Conservation (phyloP, 2,113 vertebrate genomes). For the Ceyx cyanopectus region DNA sequence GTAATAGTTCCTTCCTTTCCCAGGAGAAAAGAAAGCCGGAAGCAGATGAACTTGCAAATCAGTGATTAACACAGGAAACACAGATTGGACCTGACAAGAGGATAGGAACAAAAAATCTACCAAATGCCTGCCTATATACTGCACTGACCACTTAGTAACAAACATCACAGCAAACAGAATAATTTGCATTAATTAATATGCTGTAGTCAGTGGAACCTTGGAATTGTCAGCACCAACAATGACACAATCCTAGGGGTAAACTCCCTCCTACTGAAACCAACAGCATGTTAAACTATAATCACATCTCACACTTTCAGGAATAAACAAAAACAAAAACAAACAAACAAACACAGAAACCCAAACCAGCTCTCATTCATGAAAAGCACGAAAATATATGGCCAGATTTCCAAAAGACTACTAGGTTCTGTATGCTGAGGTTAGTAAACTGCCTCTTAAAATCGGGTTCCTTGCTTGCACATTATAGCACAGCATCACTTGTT, state of each 20-base stretch:
- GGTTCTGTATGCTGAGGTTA: background rate
- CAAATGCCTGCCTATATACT: background rate
- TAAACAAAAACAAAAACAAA: background rate
- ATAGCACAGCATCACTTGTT: background rate
- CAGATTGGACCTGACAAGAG: conserved; percentile 28
- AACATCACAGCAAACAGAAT: background rate
- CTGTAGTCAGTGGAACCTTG: background rate
- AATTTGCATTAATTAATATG: background rate
- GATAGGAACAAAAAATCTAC: background rate
- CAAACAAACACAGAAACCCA: too few relatives aligned
- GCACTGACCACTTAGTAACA: background rate
- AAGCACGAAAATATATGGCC: background rate
- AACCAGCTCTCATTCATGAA: background rate
- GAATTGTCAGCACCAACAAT: background rate
- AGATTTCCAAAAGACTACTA: background rate
- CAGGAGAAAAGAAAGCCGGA: conserved; percentile 30
- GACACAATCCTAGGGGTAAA: background rate
- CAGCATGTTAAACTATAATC: background rate
- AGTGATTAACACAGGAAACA: conserved; percentile 16
- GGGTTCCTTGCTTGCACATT: background rate
- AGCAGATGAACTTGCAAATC: conserved; percentile 41
- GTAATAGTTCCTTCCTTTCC: background rate
- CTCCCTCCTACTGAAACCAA: background rate
- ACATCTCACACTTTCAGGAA: background rate
- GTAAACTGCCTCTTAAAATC: background rate